Evolutionary conservation across 1,140 invertebrate genomes (phyloP).

Genomic region (Tetragnatha versicolor): DNA sequence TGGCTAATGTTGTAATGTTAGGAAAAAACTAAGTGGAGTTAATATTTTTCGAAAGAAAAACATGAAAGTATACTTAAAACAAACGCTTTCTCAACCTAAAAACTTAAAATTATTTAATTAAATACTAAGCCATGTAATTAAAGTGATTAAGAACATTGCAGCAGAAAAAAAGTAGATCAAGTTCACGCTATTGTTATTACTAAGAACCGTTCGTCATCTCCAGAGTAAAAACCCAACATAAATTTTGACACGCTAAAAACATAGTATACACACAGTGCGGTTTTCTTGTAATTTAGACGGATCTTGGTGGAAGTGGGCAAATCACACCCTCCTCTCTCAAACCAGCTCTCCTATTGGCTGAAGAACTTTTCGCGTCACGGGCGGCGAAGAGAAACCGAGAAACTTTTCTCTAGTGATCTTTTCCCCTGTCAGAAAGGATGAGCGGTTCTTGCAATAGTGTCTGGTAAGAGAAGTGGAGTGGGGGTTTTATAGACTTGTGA

Average conservation of each 20-base stretch:
- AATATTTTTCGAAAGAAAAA: too few species aligned
- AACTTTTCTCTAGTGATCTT: conserved; percentile 37
- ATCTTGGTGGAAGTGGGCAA: conserved; percentile 9
- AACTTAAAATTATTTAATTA: too few species aligned
- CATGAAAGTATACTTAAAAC: too few species aligned
- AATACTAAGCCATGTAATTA: too few species aligned
- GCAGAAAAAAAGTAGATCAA: conserved; percentile 22
- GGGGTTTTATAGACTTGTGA: conserved; percentile 7
- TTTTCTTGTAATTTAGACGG: conserved; percentile 1
- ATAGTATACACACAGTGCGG: neutral
- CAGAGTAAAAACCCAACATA: neutral
- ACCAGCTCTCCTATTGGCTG: conserved; percentile 4
- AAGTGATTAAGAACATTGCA: conserved; percentile 16
- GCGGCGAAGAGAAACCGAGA: conserved; percentile 17
- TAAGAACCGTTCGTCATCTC: neutral
- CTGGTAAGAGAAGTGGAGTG: conserved; percentile 4
- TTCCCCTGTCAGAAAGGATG: conserved; percentile 16
- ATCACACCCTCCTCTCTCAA: conserved; percentile 10
- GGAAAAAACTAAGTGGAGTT: too few species aligned
- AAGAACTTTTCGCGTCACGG: conserved; percentile 17
- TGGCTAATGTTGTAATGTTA: too few species aligned
- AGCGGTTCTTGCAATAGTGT: conserved; percentile 15
- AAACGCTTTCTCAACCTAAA: too few species aligned
- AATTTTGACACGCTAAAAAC: neutral
- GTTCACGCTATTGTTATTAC: neutral